Evolutionary conservation across 2,797 vertebrate species (phyloP), one percentile per base, ranked within the genome.

Genomic region (Hippocampus kuda): DNA sequence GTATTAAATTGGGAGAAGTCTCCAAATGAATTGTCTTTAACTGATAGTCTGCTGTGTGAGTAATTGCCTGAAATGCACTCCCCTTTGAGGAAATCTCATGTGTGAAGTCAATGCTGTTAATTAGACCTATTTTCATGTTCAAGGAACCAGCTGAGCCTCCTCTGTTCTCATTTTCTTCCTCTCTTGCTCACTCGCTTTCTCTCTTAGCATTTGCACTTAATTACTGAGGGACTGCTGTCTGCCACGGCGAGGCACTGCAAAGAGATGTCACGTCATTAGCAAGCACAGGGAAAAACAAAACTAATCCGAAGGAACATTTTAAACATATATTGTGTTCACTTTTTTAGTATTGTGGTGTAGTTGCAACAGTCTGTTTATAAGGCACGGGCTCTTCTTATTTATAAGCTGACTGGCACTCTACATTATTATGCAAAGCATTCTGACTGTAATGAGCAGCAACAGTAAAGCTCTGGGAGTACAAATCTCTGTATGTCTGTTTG

Each of bases 121-220:
- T 90, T 90, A 89, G 88, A 87, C 84, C 88, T 85, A 87, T 89
- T 90, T 89, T 86, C 87, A 85, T 89, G 86, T 89, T 89, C 79
- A 77, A 79, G 85, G 84, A 88, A 83, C 87, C 87, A 88, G 88
- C 88, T 90, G 88, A 90, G 88, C 80, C 88, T 84, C 77, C 77
- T 78, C 81, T 81, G 77, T 83, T 84, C 83, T 78, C 75, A 60
- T 75, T 79, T 75, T 78, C 79, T 81, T 11, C 24, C 77, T 66
- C 75, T 73, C 73, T 75, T 73, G 75, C 64, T 4, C 82, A 38
- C 27, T 80, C 75, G 70, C 75, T 79, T 78, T 84, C 78, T 84
- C 79, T 86, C 82, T 83, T 77, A 86, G 79, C 84, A 82, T 89
- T 90, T 89, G 84, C 85, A 88, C 86, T 88, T 89, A 88, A 88